Percentiles rank a stretch among this genome's conserved stretches.
Conservation (phyloP, 2,113 vertebrate species). For the Pangasianodon hypophthalmus region DNA sequence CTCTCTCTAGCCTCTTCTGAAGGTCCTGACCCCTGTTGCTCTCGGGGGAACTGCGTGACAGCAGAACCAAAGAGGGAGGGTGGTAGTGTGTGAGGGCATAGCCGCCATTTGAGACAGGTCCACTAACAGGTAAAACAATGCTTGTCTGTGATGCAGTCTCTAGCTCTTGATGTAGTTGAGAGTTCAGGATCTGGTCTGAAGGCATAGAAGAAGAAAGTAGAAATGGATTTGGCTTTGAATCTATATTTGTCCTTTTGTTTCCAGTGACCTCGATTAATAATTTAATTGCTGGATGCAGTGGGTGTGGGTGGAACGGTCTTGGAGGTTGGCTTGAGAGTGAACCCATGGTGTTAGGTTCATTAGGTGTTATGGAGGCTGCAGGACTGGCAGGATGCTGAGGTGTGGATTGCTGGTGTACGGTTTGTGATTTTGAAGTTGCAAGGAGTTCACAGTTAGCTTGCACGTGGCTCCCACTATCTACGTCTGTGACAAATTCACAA, state of each 20-base stretch:
- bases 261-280: slow-evolving; percentile 11
- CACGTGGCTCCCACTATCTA: neutral
- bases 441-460: slow-evolving; percentile 10
- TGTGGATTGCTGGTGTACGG: slow-evolving; percentile 6
- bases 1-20: slow-evolving; percentile 67
- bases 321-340: neutral
- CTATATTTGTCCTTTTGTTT: slow-evolving; percentile 28
- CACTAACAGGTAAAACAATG: slow-evolving; percentile 8
- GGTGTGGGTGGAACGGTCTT: slow-evolving; percentile 26
- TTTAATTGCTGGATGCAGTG: slow-evolving; percentile 41
- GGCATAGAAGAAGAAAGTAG: neutral
- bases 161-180: neutral
- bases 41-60: slow-evolving; percentile 63
- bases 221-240: neutral
- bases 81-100: slow-evolving; percentile 63
- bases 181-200: neutral
- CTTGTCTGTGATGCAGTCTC: slow-evolving; percentile 16
- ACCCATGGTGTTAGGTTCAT: neutral
- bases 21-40: slow-evolving; percentile 63
- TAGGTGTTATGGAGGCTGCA: neutral
- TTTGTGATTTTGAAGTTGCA: slow-evolving; percentile 14
- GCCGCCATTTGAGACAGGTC: slow-evolving; percentile 24
- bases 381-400: slow-evolving; percentile 23
- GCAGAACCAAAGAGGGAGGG: slow-evolving; percentile 58
- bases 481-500: neutral